Conservation (phyloP, 2,113 vertebrate genomes). For the Capreolus pygargus region DNA sequence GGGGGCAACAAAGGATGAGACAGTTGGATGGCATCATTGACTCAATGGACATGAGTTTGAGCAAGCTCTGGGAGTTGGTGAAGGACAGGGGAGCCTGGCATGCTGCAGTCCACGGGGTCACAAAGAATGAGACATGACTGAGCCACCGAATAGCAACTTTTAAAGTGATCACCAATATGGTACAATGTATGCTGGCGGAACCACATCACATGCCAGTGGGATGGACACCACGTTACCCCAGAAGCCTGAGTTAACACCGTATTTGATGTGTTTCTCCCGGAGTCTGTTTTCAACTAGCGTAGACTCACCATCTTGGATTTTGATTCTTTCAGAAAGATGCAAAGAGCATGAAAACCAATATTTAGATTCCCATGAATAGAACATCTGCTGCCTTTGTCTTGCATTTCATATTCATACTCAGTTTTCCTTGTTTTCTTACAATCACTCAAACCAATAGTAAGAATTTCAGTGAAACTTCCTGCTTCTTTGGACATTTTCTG, state of each 20-base stretch:
- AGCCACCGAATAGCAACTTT: background rate
- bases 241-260: background rate
- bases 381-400: background rate
- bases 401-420: background rate
- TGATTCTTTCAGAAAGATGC: background rate
- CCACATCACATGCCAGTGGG: too few species aligned
- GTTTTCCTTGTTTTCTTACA: background rate
- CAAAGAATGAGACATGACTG: background rate
- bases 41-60: background rate
- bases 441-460: background rate
- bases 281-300: background rate
- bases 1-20: background rate
- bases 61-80: background rate
- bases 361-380: background rate
- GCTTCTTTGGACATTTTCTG: background rate
- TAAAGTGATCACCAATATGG: background rate
- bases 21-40: background rate
- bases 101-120: fast-evolving
- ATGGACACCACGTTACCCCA: fast-evolving
- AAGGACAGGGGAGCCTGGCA: background rate
- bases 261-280: background rate
- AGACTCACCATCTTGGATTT: background rate
- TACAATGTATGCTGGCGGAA: fast-evolving
- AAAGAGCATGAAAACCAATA: background rate
- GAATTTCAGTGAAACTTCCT: background rate